Conservation (phyloP, 2,888 invertebrate species). For the Iselma pallidipennis region DNA sequence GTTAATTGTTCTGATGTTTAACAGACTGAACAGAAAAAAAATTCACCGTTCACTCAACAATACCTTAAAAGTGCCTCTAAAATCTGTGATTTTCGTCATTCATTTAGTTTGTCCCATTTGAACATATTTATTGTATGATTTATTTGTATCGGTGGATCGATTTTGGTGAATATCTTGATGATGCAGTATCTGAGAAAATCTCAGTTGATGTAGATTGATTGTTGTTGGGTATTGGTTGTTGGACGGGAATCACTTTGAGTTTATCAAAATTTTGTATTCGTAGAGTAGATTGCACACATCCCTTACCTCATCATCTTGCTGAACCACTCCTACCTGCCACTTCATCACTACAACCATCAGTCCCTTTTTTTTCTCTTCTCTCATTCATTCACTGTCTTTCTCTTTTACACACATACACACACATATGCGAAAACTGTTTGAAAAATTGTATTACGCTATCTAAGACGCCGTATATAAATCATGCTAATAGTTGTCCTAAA, state of each 20-base stretch:
- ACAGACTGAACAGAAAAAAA: background rate
- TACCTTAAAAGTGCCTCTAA: no score
- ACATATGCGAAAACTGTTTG: background rate
- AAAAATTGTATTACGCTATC: background rate
- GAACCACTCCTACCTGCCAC: background rate
- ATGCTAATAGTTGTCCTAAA: conserved; percentile 1
- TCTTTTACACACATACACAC: background rate
- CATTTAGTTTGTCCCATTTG: no score
- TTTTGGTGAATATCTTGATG: background rate
- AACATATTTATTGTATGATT: no score
- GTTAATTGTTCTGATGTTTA: background rate
- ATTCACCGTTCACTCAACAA: no score
- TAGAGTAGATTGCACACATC: no score
- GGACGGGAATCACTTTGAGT: background rate
- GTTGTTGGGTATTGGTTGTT: background rate
- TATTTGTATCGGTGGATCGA: no score
- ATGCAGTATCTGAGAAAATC: background rate
- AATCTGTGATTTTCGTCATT: no score
- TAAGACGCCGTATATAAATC: background rate
- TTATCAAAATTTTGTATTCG: background rate
- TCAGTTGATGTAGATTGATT: background rate
- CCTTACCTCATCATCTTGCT: background rate
- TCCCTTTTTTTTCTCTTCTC: no score
- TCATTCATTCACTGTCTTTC: background rate
- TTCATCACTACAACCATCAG: no score